Evolutionary conservation across 2,113 vertebrate species (phyloP).

Genomic region (Todiramphus saurophagus): DNA sequence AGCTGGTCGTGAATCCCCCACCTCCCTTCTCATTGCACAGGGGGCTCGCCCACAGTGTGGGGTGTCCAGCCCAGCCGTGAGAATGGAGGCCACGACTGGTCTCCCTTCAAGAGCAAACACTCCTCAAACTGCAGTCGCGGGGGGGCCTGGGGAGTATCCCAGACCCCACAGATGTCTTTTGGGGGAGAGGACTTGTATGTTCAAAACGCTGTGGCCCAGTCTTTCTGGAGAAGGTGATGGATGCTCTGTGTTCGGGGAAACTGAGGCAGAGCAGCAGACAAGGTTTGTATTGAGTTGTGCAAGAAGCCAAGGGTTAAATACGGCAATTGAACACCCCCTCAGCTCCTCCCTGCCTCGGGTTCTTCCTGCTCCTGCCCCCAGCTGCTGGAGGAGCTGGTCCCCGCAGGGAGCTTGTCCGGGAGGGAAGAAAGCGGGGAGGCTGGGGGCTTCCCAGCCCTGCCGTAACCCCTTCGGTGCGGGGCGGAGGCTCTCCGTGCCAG

Average conservation of each 20-base stretch:
- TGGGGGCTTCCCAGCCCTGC: neutral
- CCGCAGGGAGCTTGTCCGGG: neutral
- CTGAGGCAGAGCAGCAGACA: neutral
- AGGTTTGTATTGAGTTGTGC: neutral
- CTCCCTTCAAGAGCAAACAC: neutral
- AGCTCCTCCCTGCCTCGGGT: neutral
- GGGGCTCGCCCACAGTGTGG: neutral
- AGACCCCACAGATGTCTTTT: accelerated
- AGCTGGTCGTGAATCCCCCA: accelerated
- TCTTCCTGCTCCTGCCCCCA: neutral
- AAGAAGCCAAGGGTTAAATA: neutral
- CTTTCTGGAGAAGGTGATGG: neutral
- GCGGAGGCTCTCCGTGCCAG: neutral
- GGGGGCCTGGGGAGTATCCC: neutral
- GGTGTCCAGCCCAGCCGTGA: accelerated
- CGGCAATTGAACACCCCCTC: neutral
- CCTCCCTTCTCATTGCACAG: neutral
- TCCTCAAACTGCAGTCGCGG: neutral
- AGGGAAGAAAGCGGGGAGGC: neutral
- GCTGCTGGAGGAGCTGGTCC: neutral
- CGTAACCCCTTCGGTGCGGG: accelerated
- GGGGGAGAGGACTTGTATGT: neutral
- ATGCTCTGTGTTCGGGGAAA: neutral
- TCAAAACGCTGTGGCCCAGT: accelerated
- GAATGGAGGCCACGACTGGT: accelerated